Base-by-base conservation (phyloP, 2,888 invertebrate genomes). In the Eupithecia subfuscata region DNA sequence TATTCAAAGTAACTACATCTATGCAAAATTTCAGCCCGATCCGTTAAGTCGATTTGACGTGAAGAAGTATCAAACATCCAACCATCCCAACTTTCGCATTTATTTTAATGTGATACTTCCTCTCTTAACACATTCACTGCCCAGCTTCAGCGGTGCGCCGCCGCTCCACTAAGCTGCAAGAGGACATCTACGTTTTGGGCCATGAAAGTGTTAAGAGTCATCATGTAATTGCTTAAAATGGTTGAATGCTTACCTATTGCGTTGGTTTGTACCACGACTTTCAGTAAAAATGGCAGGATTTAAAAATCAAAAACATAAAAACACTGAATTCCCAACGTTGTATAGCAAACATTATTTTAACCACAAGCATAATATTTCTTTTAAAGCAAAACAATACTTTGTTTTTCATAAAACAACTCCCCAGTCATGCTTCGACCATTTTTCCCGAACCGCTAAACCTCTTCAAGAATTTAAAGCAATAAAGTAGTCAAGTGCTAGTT, bases 331-430 rank as follows among this genome's bases (percentile, higher is more conserved):
- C 22, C 60, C 25, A 60, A 14, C 25, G 25, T 60, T 25, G 25
- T 60, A 60, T 3, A 60, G 22, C 22, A 22, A 60, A 25, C 25
- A 60, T 25, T 60, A 60, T 60, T 12, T 56, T 56, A 22, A 25
- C 60, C 60, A n/a, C 30, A 37, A 65, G 65, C 65, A 3, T 37
- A 37, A 70, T 52, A 22, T 14, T 52, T 9, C 6, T 37, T 56
- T 56, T 43, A 70, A 69, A 69, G n/a, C 25, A 48, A 67, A 73
- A 73, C 73, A 68, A 70, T 63, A 63, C 56, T 70, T 34, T 22
- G 70, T 45, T 63, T 69, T 75, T 73, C 70, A 70, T 68, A 70
- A 74, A 73, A 67, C 60, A 52, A 69, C 40, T 73, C 18, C 60
- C 22, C 48, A 63, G 45, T 37, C 71, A 75, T 48, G 45, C 18